Evolutionary conservation across 2,888 invertebrate genomes (phyloP).

Genomic region (Drosophila dives): DNA sequence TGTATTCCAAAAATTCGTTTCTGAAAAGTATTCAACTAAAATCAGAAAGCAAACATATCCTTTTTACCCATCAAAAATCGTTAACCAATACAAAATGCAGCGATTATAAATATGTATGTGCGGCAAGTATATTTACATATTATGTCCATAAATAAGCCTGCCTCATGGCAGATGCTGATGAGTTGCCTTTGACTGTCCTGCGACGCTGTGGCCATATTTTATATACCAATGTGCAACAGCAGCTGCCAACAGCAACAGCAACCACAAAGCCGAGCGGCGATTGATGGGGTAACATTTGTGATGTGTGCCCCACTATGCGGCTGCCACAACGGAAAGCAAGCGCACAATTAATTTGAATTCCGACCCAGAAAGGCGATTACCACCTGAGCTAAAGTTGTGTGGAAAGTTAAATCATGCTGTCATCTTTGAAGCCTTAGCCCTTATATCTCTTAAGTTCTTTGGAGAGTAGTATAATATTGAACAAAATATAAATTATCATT

Average conservation of each 20-base stretch:
- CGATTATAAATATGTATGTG: slow-evolving; percentile 25
- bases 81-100: slow-evolving; percentile 33
- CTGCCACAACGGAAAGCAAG: slow-evolving; percentile 22
- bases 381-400: not conserved
- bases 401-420: not conserved
- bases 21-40: slow-evolving; percentile 64
- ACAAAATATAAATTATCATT: not conserved
- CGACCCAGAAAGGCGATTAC: not conserved
- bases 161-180: slow-evolving; percentile 35
- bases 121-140: not conserved
- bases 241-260: slow-evolving; percentile 22
- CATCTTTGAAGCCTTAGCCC: too few species aligned
- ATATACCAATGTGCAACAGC: slow-evolving; percentile 25
- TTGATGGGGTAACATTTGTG: slow-evolving; percentile 69
- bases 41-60: slow-evolving; percentile 20
- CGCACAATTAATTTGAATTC: slow-evolving; percentile 20
- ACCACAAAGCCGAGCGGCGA: slow-evolving; percentile 29
- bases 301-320: slow-evolving; percentile 28
- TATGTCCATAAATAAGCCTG: slow-evolving; percentile 3
- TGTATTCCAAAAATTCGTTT: slow-evolving; percentile 28
- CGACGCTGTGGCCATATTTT: slow-evolving; percentile 29
- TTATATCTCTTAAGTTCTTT: not conserved
- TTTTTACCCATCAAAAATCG: slow-evolving; percentile 41
- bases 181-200: slow-evolving; percentile 51
- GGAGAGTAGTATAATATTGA: not conserved